Percentiles rank a stretch among this genome's conserved stretches.
Conservation (phyloP, 2,888 invertebrate genomes). For the Cantharis lateralis region DNA sequence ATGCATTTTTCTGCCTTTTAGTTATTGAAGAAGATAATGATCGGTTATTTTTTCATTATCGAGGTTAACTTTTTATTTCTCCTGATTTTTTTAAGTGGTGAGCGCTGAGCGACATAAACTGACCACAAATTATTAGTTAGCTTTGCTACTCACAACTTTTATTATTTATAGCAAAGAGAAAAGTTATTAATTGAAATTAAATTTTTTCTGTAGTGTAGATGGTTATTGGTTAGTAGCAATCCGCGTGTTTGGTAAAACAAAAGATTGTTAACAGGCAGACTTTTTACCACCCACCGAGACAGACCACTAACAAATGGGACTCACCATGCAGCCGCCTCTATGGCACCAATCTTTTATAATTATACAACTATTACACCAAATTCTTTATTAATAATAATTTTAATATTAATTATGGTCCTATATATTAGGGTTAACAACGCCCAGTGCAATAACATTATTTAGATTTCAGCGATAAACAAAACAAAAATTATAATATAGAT, state of each 20-base stretch:
- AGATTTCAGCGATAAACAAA: neutral
- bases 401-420: conserved; percentile 1
- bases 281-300: conserved; percentile 62
- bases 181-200: conserved; percentile 15
- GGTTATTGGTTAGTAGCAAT: conserved; percentile 25
- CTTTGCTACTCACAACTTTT: neutral
- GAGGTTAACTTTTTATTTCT: neutral
- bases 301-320: conserved; percentile 58
- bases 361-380: conserved; percentile 20
- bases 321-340: conserved; percentile 33
- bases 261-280: conserved; percentile 52
- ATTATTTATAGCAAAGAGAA: conserved; percentile 1
- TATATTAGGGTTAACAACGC: neutral
- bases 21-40: neutral
- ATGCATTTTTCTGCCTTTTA: neutral
- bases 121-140: neutral
- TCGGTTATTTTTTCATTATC: neutral
- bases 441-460: neutral
- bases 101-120: neutral
- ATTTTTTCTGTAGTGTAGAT: conserved; percentile 24
- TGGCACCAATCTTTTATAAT: conserved; percentile 29
- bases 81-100: neutral
- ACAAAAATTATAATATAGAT: neutral
- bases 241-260: conserved; percentile 39
- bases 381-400: conserved; percentile 19